These are phyloP conservation scores for Heterodera schachtii DNA, from an alignment of 1,140 invertebrate genomes.

Conservation along the genomic window DNA sequence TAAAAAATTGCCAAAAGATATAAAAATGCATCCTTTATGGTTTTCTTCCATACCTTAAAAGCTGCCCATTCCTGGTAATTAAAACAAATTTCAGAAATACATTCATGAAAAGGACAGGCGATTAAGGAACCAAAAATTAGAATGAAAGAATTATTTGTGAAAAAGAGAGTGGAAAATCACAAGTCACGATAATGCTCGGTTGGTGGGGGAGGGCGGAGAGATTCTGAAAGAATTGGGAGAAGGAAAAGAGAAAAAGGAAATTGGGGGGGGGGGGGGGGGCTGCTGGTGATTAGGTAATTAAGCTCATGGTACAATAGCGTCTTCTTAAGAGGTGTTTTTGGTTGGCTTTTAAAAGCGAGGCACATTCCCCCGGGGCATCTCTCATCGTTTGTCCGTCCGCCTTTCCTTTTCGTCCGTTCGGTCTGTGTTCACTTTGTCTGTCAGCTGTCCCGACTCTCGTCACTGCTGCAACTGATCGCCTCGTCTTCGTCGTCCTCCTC, in stretches of 20 bases:
- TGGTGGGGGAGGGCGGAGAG: neutral
- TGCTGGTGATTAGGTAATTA: neutral
- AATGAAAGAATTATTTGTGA: neutral
- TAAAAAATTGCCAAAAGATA: too few relatives aligned
- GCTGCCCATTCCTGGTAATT: too few relatives aligned
- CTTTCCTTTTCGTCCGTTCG: neutral
- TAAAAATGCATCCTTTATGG: too few relatives aligned
- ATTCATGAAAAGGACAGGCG: neutral
- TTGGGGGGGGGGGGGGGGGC: neutral
- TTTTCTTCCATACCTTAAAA: too few relatives aligned
- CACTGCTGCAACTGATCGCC: conserved; percentile 3
- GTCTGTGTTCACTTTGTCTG: neutral
- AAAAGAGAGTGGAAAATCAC: neutral
- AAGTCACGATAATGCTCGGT: too few relatives aligned
- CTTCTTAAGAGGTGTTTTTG: neutral
- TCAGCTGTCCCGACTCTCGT: conserved; percentile 24
- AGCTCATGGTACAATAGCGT: too few relatives aligned
- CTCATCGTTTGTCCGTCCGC: too few relatives aligned
- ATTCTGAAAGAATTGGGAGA: conserved; percentile 8
- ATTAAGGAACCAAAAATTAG: too few relatives aligned
- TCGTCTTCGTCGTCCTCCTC: conserved; percentile 15
- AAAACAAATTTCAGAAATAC: neutral
- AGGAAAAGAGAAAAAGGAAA: conserved; percentile 14
- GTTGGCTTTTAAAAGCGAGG: neutral
- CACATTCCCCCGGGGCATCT: too few relatives aligned